Base-by-base conservation (phyloP, 2,113 vertebrate species). In the Chascanopsetta lugubris region DNA sequence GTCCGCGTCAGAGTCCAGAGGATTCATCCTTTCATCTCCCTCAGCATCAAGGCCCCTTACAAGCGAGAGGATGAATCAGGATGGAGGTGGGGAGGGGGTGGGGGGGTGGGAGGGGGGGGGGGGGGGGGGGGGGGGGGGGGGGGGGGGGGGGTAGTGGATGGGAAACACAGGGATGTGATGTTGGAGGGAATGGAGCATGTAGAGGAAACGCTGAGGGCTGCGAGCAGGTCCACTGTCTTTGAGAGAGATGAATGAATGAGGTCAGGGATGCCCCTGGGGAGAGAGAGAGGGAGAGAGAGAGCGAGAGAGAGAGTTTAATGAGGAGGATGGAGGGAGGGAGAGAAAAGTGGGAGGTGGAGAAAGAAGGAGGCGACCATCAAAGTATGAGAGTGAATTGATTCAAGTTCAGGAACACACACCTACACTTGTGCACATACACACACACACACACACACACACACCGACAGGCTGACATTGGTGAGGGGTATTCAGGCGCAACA, bases 241-340 rank as follows among this genome's bases (percentile, higher is more conserved):
- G 86, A 84, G 75, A 79, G 66, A 79, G 77, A 78, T 82, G 86
- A 90, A 91, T 90, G 90, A 92, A 92, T 90, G 85, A 69, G 91
- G 90, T 90, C 90, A 91, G 87, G 83, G 79, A 79, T 64, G 71
- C 89, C 85, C 90, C 61, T 70, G 88, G 90, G 90, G 90, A 87
- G 85, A 87, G 69, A 75, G 51, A 70, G 50, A 25, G 34, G 54
- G 34, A 24, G 55, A 45, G 58, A 75, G 46, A 48, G 73, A 69
- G 60, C 34, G 77, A 80, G 32, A 50, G 48, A 66, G 51, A 59
- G 50, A 24, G n/a, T n/a, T n/a, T n/a, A n/a, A n/a, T n/a, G n/a
- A 42, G 49, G 69, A 56, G 47, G 56, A 53, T 60, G 63, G 27
- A 68, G 71, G 51, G 50, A 40, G 13, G 49, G 71, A 60, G 47